Evolutionary conservation across 2,888 invertebrate genomes (phyloP), one percentile per base, ranked within the genome.

Genomic region (Cataglyphis albicans): DNA sequence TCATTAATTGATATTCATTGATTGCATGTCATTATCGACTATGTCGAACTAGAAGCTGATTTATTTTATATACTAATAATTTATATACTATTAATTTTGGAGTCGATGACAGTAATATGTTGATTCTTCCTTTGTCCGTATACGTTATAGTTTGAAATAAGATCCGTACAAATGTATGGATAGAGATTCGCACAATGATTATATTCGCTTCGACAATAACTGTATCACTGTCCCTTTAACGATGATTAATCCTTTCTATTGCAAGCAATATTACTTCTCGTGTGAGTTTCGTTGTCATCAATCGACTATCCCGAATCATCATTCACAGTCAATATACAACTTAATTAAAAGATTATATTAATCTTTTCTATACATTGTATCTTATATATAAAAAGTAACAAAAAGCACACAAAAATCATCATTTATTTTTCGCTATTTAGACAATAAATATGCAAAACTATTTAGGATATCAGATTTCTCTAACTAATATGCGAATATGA

Each of bases 51-150:
- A n/a, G 44, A 44, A 59, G 74, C n/a, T 44, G 70, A 70, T 70
- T 44, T 44, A 57, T 32, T 57, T 70, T 78, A 70, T 68, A n/a
- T 52, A 7, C n/a, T 35, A 78, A 59, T 75, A 25, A 65, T 57
- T 70, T 78, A 70, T 68, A 9, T 52, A 7, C n/a, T 44, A 78
- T 44, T 75, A 25, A 65, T 44, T 70, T 52, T 44, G 9, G 38
- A 32, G 1, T 7, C 18, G 5, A 52, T 32, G n/a, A 6, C 3
- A 9, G 12, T n/a, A 78, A 29, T 68, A 41, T 15, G 25, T 78
- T 78, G 12, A 25, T n/a, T 44, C 44, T 78, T 18, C 18, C 59
- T 59, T 44, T 70, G 21, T 41, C 15, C 32, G 18, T 29, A 44
- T 70, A 41, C 41, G 21, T 70, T 32, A n/a, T 21, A 29, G 18